Evolutionary conservation across 2,113 vertebrate genomes (phyloP), one percentile per base, ranked within the genome.

Genomic region (Oryzias javanicus): DNA sequence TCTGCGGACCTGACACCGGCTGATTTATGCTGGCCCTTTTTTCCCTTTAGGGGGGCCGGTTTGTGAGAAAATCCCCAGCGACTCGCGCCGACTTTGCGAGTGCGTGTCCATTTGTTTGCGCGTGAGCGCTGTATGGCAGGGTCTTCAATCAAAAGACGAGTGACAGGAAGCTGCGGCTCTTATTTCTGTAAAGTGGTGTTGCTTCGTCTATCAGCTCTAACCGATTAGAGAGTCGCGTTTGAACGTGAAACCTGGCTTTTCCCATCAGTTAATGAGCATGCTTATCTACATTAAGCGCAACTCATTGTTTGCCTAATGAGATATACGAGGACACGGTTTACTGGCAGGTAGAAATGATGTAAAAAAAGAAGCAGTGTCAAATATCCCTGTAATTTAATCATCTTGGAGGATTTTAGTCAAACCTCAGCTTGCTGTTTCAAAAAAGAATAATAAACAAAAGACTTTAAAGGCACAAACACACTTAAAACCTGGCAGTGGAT

Each of bases 1-100:
- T 85, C 82, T 89, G 85, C 78, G 76, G 79, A 64, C 65, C 78
- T 83, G 87, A 90, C 83, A 88, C 77, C 65, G 40, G 64, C 84
- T 86, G 82, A 86, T 89, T 87, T 86, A 89, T 85, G 73, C 83
- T 51, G 60, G 72, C 74, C 85, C 70, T 35, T 35, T 35, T 35
- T 75, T 60, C 81, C 81, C 82, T 81, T 80, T 84, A 52, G 80
- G 88, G 85, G 71, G 78, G 64, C 53, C 67, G 78, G 78, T 86
- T 79, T 80, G 79, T 67, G 76, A 82, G 79, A 76, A 89, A 88
- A 85, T 80, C 79, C 78, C 70, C 71, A 35, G 70, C 65, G 64
- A 74, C 69, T 80, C 83, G 78, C 27, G 79, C 86, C 81, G 88
- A 78, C 72, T 81, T 63, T 55, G 45, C 81, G 48, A 40, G 64